phyloP scores from a whole-genome alignment of 2,797 vertebrate species.

The Pseudomugil tenellus region DNA sequence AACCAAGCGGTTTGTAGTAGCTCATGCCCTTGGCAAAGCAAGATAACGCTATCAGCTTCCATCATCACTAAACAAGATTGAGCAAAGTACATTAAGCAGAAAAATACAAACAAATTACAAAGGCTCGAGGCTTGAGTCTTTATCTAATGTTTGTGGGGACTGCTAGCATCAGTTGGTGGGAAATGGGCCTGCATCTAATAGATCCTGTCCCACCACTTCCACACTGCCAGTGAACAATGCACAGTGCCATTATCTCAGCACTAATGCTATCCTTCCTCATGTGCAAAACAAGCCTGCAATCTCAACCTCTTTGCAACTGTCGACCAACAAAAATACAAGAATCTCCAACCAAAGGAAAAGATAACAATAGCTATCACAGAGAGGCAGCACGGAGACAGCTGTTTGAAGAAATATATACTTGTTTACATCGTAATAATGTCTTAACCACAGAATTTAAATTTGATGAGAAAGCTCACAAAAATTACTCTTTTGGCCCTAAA shows the following conservation, averaged over 20 bases:
- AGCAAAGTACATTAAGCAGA: constrained; percentile 88
- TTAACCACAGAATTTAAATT: constrained; percentile 3
- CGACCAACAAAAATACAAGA: constrained; percentile 65
- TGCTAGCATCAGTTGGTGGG: constrained; percentile 79
- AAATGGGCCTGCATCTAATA: constrained; percentile 83
- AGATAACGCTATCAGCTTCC: constrained; percentile 88
- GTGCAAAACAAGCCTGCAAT: constrained; percentile 78
- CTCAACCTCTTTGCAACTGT: constrained; percentile 59
- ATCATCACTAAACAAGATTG: constrained; percentile 87
- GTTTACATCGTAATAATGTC: constrained; percentile 2
- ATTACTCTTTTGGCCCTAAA: constrained; percentile 35
- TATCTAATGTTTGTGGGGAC: constrained; percentile 84
- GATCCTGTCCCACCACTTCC: constrained; percentile 84
- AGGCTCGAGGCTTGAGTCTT: constrained; percentile 84
- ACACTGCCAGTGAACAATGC: constrained; percentile 80
- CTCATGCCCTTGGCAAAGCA: constrained; percentile 82
- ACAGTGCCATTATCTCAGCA: constrained; percentile 78
- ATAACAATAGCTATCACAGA: constrained; percentile 62
- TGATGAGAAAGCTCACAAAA: constrained; percentile 34
- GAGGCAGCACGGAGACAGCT: constrained; percentile 43
- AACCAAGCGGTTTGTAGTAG: constrained; percentile 69
- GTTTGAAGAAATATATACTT: constrained; percentile 33
- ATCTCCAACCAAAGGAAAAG: constrained; percentile 58
- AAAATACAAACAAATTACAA: constrained; percentile 89
- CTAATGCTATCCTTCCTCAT: constrained; percentile 80